Evolutionary conservation across 2,113 vertebrate genomes (phyloP), one percentile per base, ranked within the genome.

Genomic region (Prionailurus bengalensis): DNA sequence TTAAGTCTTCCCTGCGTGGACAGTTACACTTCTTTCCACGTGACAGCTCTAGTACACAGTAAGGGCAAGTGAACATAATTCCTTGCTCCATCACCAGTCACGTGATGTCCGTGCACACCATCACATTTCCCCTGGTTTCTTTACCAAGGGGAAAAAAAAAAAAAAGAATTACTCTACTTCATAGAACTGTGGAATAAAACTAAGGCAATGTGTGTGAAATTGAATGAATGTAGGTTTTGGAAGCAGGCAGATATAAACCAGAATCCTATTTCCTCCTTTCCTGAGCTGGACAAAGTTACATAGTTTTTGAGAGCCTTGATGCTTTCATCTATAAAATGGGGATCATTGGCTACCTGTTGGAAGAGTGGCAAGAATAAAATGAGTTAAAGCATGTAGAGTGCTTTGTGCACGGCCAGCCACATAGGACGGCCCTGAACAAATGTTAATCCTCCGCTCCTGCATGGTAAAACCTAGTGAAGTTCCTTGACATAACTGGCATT

Each of bases 341-440:
- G 33, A 36, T 81, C 85, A 71, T 39, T 0, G 81, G 5, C 74
- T 71, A 53, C 29, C 36, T 58, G 33, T 91, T 31, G 76, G 45
- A 66, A 91, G 7, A 25, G 27, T 13, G 82, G 27, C n/a, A 53
- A 94, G 91, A 95, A 89, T 83, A 89, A 82, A 85, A 89, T n/a
- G 4, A 89, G 29, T 65, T 80, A n/a, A 94, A 89, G 29, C 39
- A 53, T 29, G 21, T 48, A 80, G 61, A 58, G n/a, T 71, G 31
- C 53, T 89, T 87, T 31, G 25, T 71, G 29, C 13, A 81, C 27
- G 42, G 25, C 48, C 63, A 53, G 71, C 17, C 92, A 63, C 55
- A n/a, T 12, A 79, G 73, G n/a, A 90, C 45, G 63, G 6, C 36
- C 31, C 5, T 5, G 31, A 63, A 4, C 33, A 48, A 93, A 89